Conservation (phyloP, 2,888 invertebrate genomes). For the Embidobia sp. region DNA sequence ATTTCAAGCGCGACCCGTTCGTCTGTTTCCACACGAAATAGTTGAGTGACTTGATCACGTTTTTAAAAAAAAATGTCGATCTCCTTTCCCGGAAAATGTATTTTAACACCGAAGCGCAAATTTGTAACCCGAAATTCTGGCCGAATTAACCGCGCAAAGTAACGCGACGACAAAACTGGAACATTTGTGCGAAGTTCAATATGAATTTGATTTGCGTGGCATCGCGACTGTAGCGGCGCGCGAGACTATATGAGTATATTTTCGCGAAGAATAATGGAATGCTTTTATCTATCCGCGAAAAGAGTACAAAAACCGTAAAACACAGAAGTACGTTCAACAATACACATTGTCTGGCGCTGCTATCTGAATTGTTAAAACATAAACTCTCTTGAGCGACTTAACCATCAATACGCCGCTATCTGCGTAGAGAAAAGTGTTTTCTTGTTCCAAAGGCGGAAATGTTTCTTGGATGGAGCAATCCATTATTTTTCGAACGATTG, state of each 20-base stretch:
- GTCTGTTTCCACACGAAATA: too few relatives aligned
- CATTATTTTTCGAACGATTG: background rate
- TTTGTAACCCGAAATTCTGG: too few relatives aligned
- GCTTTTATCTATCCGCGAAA: slow-evolving; percentile 22
- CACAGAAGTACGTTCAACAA: slow-evolving; percentile 1
- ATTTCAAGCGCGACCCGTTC: too few relatives aligned
- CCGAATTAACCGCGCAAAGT: too few relatives aligned
- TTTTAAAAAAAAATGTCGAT: too few relatives aligned
- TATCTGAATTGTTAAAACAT: slow-evolving; percentile 23
- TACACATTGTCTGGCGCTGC: slow-evolving; percentile 3
- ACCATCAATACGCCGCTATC: slow-evolving; percentile 12
- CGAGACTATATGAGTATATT: background rate
- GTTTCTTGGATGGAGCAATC: slow-evolving; percentile 4
- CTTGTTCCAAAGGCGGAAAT: slow-evolving; percentile 1
- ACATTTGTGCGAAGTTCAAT: background rate
- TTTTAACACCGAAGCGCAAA: too few relatives aligned
- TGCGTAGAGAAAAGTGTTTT: slow-evolving; percentile 13
- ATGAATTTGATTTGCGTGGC: background rate
- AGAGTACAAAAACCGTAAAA: slow-evolving; percentile 15
- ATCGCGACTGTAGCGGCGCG: background rate
- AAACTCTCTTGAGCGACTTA: slow-evolving; percentile 15
- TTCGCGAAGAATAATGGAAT: slow-evolving; percentile 17
- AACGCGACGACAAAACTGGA: too few relatives aligned
- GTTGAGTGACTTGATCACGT: too few relatives aligned
- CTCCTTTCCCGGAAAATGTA: too few relatives aligned